These are phyloP conservation scores for Troides oblongomaculatus DNA, from an alignment of 2,888 invertebrate species.

Conservation along the genomic window DNA sequence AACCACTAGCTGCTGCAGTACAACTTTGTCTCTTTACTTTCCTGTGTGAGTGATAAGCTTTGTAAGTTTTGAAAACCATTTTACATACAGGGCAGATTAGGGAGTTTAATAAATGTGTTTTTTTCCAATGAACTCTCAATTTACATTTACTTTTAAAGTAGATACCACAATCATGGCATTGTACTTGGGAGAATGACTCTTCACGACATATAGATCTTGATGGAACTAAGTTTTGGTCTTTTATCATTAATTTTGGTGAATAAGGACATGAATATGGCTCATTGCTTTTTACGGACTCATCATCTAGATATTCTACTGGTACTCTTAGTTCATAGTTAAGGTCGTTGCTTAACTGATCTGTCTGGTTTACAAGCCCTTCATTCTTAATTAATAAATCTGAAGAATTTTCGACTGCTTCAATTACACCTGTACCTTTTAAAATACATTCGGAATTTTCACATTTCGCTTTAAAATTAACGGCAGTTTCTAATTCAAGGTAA, in stretches of 20 bases:
- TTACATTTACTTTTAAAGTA: slow-evolving; percentile 53
- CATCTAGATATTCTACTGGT: slow-evolving; percentile 13
- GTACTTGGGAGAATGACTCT: slow-evolving; percentile 43
- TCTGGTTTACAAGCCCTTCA: slow-evolving; percentile 33
- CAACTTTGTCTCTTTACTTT: slow-evolving; percentile 43
- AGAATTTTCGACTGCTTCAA: slow-evolving; percentile 18
- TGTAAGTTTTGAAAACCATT: slow-evolving; percentile 47
- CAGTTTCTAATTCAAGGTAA: slow-evolving; percentile 55
- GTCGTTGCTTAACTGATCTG: slow-evolving; percentile 8
- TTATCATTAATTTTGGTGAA: background rate
- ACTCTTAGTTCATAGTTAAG: slow-evolving; percentile 18
- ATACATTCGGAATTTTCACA: slow-evolving; percentile 56
- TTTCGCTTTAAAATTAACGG: slow-evolving; percentile 56
- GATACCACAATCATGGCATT: slow-evolving; percentile 52
- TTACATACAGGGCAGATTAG: slow-evolving; percentile 45
- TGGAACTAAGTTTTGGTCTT: background rate
- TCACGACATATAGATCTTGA: background rate
- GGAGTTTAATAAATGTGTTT: slow-evolving; percentile 39
- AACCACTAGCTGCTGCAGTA: slow-evolving; percentile 35
- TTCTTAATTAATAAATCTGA: slow-evolving; percentile 38
- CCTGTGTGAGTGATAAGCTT: slow-evolving; percentile 47
- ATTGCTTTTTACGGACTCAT: slow-evolving; percentile 9
- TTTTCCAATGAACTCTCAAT: slow-evolving; percentile 53
- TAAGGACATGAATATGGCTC: background rate
- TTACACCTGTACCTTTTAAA: slow-evolving; percentile 35